Percentiles rank a stretch among this genome's conserved stretches.
These are phyloP conservation scores for Xenotilapia caudafasciata DNA, from an alignment of 2,113 vertebrate genomes.

Conservation along the genomic window DNA sequence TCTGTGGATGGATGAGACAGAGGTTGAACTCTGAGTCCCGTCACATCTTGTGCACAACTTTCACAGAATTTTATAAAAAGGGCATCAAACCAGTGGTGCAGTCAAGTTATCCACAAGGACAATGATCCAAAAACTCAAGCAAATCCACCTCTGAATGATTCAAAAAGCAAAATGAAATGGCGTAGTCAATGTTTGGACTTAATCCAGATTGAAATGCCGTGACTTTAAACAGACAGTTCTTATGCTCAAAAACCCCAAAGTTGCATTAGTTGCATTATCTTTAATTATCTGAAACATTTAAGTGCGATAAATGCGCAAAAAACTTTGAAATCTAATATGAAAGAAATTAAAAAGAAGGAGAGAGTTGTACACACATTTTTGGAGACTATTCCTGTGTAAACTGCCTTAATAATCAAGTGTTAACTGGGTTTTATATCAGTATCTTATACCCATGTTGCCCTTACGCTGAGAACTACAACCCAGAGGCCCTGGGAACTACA, in stretches of 20 bases:
- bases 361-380: background rate
- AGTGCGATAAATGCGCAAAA: background rate
- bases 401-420: background rate
- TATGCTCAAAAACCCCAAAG: background rate
- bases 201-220: background rate
- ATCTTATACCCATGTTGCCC: background rate
- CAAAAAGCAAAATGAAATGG: background rate
- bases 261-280: background rate
- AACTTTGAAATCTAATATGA: background rate
- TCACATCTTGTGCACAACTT: background rate
- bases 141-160: background rate
- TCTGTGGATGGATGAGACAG: background rate
- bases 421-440: background rate
- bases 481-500: slow-evolving; percentile 34
- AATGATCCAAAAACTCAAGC: background rate
- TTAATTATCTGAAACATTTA: background rate
- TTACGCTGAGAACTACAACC: slow-evolving; percentile 4
- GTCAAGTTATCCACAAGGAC: background rate
- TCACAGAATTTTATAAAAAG: background rate
- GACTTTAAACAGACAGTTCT: background rate
- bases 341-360: background rate
- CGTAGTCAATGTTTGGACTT: background rate
- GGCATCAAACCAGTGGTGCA: background rate
- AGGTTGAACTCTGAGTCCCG: background rate
- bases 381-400: background rate